Evolutionary conservation across 2,797 vertebrate species (phyloP).

Genomic region (Chanos chanos): DNA sequence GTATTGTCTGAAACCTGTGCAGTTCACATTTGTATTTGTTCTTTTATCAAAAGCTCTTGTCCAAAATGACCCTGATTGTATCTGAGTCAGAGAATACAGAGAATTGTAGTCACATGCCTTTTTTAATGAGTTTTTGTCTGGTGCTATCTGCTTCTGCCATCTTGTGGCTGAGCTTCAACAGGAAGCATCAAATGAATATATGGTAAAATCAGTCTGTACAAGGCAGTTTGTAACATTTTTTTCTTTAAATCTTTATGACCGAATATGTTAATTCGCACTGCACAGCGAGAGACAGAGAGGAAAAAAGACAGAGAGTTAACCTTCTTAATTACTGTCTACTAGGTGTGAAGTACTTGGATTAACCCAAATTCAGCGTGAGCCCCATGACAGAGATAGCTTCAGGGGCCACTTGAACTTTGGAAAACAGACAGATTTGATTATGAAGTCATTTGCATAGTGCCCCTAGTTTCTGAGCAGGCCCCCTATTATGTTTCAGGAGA

Average conservation of each 20-base stretch:
- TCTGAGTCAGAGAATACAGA: no score
- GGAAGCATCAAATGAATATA: not conserved
- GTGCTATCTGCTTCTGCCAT: conserved; percentile 33
- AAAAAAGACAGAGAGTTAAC: not conserved
- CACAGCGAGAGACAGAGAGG: not conserved
- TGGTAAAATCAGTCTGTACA: not conserved
- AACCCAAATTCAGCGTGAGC: conserved; percentile 28
- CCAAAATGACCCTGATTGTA: no score
- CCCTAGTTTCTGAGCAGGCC: conserved; percentile 24
- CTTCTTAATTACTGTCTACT: conserved; percentile 19
- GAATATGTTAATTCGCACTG: conserved; percentile 10
- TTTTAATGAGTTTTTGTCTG: not conserved
- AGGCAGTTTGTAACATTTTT: not conserved
- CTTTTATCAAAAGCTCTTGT: no score
- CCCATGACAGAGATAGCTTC: conserved; percentile 34
- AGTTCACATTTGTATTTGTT: no score
- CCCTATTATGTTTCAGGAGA: conserved; percentile 49
- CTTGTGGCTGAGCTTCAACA: conserved; percentile 21
- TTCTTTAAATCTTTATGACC: not conserved
- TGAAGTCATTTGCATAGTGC: conserved; percentile 51
- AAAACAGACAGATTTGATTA: conserved; percentile 55
- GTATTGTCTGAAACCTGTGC: no score
- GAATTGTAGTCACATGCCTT: no score
- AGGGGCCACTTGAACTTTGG: conserved; percentile 51
- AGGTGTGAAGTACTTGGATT: conserved; percentile 40